These are phyloP conservation scores for Blera fallax DNA, from an alignment of 2,888 invertebrate species.

Conservation along the genomic window DNA sequence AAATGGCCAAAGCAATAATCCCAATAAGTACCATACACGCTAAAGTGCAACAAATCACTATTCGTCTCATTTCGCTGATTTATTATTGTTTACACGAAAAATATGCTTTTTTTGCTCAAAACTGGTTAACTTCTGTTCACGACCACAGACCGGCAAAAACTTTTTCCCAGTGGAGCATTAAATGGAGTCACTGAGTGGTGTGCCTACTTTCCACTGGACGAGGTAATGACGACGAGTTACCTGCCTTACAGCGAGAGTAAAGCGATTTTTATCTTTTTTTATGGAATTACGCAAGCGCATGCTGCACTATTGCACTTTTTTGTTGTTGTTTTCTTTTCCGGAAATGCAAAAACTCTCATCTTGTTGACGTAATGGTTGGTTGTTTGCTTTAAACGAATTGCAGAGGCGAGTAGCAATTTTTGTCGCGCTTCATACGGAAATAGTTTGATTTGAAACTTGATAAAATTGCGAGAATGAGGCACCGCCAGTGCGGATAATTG, in stretches of 20 bases:
- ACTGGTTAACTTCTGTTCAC: constrained; percentile 24
- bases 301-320: constrained; percentile 19
- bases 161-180: constrained; percentile 52
- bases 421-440: constrained; percentile 34
- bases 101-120: background rate
- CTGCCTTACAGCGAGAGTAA: constrained; percentile 9
- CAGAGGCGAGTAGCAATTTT: background rate
- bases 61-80: constrained; percentile 49
- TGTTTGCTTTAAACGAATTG: constrained; percentile 9
- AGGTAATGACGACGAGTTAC: constrained; percentile 6
- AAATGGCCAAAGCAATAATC: constrained; percentile 47
- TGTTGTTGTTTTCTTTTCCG: constrained; percentile 36
- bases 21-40: constrained; percentile 25
- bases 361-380: constrained; percentile 20
- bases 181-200: constrained; percentile 7
- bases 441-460: constrained; percentile 14
- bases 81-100: constrained; percentile 21
- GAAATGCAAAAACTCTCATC: constrained; percentile 52
- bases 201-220: constrained; percentile 30
- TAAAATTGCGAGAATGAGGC: background rate
- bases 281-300: constrained; percentile 36
- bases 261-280: constrained; percentile 10
- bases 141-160: constrained; percentile 24
- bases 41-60: constrained; percentile 10
- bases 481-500: constrained; percentile 8